Evolutionary conservation across 2,113 vertebrate species (phyloP), one percentile per base, ranked within the genome.

Genomic region (Pimephales promelas): DNA sequence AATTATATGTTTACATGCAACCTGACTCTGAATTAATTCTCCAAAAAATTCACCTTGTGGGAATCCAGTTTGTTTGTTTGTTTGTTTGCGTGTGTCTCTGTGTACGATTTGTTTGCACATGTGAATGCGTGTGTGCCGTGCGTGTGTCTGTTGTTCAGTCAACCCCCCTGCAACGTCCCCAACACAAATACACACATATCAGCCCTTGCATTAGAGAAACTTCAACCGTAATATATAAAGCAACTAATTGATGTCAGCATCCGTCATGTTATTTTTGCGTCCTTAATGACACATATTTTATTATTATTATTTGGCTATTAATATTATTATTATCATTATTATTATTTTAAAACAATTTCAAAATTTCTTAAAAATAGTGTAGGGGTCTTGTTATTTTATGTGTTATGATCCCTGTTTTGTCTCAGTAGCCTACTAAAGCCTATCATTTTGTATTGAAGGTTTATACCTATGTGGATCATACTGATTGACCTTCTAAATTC

Each of bases 11-110:
- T 49, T 18, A 36, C 22, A 72, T 72, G 28, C 47, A 75, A 18
- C 16, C 47, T 11, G 49, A 2, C 64, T 36, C 2, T 68, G 18
- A 4, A 54, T 78, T 18, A 20, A 79, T 61, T 62, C 18, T 43
- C 5, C 28, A 9, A 40, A 61, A 40, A 61, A 45, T 78, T 14
- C 18, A 59, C 54, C 74, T 59, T 82, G 59, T 47, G 74, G 68
- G 31, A 31, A 61, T 79, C 66, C 28, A 45, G 74, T 49, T 49
- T 49, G 47, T 49, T 81, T 81, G 61, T 80, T 81, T 81, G 78
- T 80, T 80, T 79, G 94, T 91, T 94, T 92, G 31, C 22, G 49
- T 72, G 36, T 45, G 62, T 52, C 52, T 78, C 82, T 79, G 73
- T 81, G 85, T 61, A 82, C 59, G 82, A 73, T 79, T 64, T 86